These are phyloP conservation scores for Brachionus rubens DNA, from an alignment of 1,140 invertebrate species.

Conservation along the genomic window DNA sequence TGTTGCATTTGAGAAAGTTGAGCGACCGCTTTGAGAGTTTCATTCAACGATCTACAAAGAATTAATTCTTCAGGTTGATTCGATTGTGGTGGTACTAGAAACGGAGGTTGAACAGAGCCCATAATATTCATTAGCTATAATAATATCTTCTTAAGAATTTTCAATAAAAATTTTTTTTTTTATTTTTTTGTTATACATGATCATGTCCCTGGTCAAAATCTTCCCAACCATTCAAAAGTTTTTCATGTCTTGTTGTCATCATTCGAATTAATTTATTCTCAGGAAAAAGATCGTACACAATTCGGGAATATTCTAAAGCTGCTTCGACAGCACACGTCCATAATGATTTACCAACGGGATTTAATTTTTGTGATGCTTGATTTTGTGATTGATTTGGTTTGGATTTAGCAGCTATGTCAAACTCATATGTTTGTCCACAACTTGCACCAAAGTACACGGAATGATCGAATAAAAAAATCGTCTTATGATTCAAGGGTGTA, in stretches of 20 bases:
- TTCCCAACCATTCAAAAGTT: constrained; percentile 18
- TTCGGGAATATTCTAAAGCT: constrained; percentile 86
- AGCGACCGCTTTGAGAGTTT: constrained; percentile 1
- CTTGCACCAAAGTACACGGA: constrained; percentile 81
- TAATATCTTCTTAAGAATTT: neutral
- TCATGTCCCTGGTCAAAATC: constrained; percentile 40
- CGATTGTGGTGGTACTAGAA: neutral
- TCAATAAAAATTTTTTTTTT: neutral
- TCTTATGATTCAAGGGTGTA: constrained; percentile 70
- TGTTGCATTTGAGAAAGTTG: constrained; percentile 21
- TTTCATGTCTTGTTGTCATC: constrained; percentile 35
- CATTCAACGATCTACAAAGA: constrained; percentile 23
- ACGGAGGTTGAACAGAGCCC: constrained; percentile 13
- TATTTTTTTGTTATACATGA: neutral
- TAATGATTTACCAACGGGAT: constrained; percentile 75
- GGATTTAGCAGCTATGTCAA: constrained; percentile 69
- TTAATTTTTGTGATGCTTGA: constrained; percentile 66
- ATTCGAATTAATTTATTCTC: constrained; percentile 31
- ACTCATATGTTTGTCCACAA: constrained; percentile 78
- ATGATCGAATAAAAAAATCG: constrained; percentile 87
- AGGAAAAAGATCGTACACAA: constrained; percentile 89
- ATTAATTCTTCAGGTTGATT: constrained; percentile 19
- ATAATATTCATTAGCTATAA: constrained; percentile 8
- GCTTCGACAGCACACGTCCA: constrained; percentile 93
- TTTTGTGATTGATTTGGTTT: constrained; percentile 62